Base-by-base conservation (phyloP, 1,140 invertebrate species). In the Drosophila parabipectinata region DNA sequence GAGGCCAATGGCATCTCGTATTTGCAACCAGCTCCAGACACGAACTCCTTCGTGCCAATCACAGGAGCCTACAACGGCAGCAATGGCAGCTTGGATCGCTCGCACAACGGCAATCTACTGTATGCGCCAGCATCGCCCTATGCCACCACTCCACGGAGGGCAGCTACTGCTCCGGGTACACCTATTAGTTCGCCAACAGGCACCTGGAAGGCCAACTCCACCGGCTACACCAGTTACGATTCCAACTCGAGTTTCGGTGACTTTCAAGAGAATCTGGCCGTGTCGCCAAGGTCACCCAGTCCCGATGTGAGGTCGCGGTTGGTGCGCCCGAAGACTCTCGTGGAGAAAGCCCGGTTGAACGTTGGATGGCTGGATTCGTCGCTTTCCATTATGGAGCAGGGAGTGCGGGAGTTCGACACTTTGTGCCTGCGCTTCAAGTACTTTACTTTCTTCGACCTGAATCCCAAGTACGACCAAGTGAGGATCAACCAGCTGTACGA, bases 401-500 rank as follows among this genome's bases (percentile, higher is more conserved):
- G 98, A 12, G 95, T 99, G 1, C 93, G 95, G 63, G 98, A 99
- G 92, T 98, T 95, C 92, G 98, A 99, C 91, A 96, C 96, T 2
- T 93, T 99, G 2, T 94, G 95, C 84, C 93, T 98, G 0, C 94
- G 95, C 30, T 98, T 97, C 93, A 98, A 98, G 91, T 97, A 97
- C 92, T 99, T 94, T 92, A 97, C 95, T 83, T 98, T 97, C 95
- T 99, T 98, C 92, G 98, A 99, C 92, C 93, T 99, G 68, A 98
- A 98, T 92, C 95, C 98, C 7, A 98, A 98, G 93, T 97, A 97
- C 73, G 99, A 99, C 93, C 95, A 96, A 7, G 95, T 99, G 10
- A 93, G 99, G 55, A 99, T 99, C 73, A 99, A 99, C 94, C 98
- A 99, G 93, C 96, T 99, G 79, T 99, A 98, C 93, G 98, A 99